Conservation (phyloP, 35 echinoderm and acorn worm species). For the Ptychodera flava region DNA sequence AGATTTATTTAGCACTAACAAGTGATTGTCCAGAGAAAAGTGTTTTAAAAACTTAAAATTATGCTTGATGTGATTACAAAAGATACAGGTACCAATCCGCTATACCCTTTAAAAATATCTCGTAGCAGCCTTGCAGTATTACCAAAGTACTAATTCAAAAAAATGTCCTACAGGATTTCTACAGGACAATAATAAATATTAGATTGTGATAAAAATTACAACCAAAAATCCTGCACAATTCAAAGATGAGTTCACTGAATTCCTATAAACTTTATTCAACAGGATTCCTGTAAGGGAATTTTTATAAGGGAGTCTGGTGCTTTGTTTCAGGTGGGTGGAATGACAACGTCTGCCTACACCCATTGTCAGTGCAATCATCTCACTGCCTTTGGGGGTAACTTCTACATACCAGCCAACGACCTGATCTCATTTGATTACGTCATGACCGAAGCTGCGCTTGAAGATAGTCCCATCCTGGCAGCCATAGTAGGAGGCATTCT, state of each 20-base stretch:
- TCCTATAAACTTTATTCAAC: too few relatives aligned
- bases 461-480: neutral
- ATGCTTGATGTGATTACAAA: neutral
- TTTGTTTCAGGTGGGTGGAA: conserved; percentile 56
- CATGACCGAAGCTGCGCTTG: neutral
- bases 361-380: conserved; percentile 77
- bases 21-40: neutral
- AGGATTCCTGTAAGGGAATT: too few relatives aligned
- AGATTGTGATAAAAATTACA: too few relatives aligned
- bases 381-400: conserved; percentile 56
- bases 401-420: conserved; percentile 49
- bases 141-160: too few relatives aligned
- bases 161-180: too few relatives aligned
- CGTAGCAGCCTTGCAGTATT: too few relatives aligned
- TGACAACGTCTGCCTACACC: conserved; percentile 60
- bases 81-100: too few relatives aligned
- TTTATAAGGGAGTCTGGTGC: too few relatives aligned
- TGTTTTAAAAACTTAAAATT: neutral
- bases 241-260: too few relatives aligned
- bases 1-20: neutral
- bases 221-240: too few relatives aligned
- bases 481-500: neutral
- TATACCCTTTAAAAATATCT: too few relatives aligned
- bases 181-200: too few relatives aligned
- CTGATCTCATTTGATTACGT: conserved; percentile 17